A percentile compares a stretch with the other conserved stretches of the same genome.
phyloP scores from a whole-genome alignment of 2,888 invertebrate genomes.

The Drosophila heteroneura region DNA sequence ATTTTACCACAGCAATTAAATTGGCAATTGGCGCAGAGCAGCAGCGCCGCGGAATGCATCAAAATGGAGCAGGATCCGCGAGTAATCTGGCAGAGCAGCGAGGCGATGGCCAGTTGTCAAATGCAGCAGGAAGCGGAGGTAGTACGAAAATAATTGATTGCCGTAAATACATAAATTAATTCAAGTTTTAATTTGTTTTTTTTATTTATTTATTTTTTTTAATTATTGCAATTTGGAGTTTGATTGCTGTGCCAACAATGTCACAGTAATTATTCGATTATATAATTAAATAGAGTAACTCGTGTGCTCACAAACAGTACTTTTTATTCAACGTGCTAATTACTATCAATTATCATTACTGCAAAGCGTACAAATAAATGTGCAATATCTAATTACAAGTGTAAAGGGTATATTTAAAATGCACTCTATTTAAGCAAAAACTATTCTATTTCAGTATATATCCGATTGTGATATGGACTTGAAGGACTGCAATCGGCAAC shows the following conservation, averaged over 20 bases:
- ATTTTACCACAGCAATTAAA: slow-evolving; percentile 24
- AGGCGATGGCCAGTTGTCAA: slow-evolving; percentile 5
- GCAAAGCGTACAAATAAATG: background rate
- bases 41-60: background rate
- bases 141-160: background rate
- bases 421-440: background rate
- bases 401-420: background rate
- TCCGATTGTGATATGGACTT: slow-evolving; percentile 11
- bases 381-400: background rate
- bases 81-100: slow-evolving; percentile 9
- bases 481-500: background rate
- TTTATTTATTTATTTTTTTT: no score
- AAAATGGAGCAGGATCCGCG: slow-evolving; percentile 14
- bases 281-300: background rate
- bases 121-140: slow-evolving; percentile 19
- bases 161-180: background rate
- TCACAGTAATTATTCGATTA: slow-evolving; percentile 11
- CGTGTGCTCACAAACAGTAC: background rate
- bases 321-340: background rate
- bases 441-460: slow-evolving; percentile 12
- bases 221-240: background rate
- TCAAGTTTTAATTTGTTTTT: background rate
- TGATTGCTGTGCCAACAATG: background rate
- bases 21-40: slow-evolving; percentile 15
- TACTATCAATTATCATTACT: slow-evolving; percentile 8